Evolutionary conservation across 1,140 invertebrate species (phyloP).

Genomic region (Chymomyza costata): DNA sequence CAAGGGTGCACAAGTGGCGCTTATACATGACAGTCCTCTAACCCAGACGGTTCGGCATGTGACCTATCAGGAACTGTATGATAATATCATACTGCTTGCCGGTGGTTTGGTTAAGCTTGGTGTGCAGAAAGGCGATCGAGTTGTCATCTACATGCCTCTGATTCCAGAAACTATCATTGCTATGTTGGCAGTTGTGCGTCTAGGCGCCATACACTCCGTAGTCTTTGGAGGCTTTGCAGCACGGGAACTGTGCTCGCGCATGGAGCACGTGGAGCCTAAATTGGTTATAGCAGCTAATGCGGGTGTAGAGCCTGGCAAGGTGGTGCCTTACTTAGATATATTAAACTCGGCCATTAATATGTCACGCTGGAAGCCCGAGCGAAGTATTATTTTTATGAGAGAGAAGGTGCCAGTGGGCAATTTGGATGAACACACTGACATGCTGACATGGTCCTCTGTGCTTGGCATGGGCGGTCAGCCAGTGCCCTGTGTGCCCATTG

Average conservation of each 20-base stretch:
- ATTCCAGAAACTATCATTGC: conserved; percentile 91
- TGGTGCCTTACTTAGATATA: conserved; percentile 91
- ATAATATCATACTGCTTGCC: conserved; percentile 87
- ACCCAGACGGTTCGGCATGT: conserved; percentile 84
- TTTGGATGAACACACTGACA: conserved; percentile 80
- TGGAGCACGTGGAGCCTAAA: conserved; percentile 91
- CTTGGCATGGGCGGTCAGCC: conserved; percentile 78
- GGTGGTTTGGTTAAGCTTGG: conserved; percentile 84
- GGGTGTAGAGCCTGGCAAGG: conserved; percentile 90
- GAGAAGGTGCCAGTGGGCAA: conserved; percentile 80
- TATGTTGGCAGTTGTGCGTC: conserved; percentile 87
- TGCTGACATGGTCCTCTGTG: conserved; percentile 87
- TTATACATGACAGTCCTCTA: conserved; percentile 93
- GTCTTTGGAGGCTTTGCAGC: conserved; percentile 95
- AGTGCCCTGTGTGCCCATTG: conserved; percentile 88
- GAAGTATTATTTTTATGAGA: conserved; percentile 88
- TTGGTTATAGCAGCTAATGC: conserved; percentile 92
- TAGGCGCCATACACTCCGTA: conserved; percentile 91
- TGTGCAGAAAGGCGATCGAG: conserved; percentile 83
- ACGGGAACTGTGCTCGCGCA: conserved; percentile 87
- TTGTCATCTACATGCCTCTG: conserved; percentile 92
- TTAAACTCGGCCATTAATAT: conserved; percentile 88
- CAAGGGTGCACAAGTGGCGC: conserved; percentile 84
- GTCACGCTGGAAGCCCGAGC: conserved; percentile 81
- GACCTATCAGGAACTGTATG: conserved; percentile 87